These are phyloP conservation scores for Thripadectes ignobilis DNA, from an alignment of 2,797 vertebrate genomes.

Conservation along the genomic window DNA sequence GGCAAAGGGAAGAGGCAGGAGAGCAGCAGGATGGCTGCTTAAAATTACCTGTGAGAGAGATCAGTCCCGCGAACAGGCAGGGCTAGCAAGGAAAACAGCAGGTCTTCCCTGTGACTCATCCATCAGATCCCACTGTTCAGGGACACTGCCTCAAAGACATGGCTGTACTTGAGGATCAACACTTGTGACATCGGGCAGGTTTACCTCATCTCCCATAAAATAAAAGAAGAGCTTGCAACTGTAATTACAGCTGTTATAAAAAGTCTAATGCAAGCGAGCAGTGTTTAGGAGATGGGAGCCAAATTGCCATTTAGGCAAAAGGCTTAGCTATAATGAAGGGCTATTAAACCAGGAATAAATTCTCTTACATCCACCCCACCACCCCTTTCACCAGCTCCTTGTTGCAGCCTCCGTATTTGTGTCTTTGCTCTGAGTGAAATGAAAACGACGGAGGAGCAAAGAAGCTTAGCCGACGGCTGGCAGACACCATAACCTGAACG, in stretches of 20 bases:
- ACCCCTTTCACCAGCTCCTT: background rate
- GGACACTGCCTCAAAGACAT: background rate
- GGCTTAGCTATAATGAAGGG: background rate
- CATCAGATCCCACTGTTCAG: accelerated
- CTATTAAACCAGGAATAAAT: background rate
- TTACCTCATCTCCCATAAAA: background rate
- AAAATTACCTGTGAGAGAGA: background rate
- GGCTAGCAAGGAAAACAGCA: background rate
- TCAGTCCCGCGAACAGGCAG: background rate
- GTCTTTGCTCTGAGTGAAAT: background rate
- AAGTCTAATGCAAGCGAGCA: background rate
- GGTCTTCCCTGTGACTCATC: background rate
- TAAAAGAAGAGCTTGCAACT: background rate
- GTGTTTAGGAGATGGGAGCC: background rate
- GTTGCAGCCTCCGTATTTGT: background rate
- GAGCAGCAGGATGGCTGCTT: background rate
- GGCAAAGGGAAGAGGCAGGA: background rate
- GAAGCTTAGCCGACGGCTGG: background rate
- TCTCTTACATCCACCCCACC: background rate
- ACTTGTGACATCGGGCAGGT: background rate
- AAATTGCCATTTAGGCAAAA: background rate
- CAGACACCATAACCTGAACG: background rate
- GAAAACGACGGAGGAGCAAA: background rate
- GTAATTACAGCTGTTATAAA: background rate
- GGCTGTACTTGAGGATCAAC: background rate